Conservation (phyloP, 2,113 vertebrate species). For the Nyctereutes procyonoides region DNA sequence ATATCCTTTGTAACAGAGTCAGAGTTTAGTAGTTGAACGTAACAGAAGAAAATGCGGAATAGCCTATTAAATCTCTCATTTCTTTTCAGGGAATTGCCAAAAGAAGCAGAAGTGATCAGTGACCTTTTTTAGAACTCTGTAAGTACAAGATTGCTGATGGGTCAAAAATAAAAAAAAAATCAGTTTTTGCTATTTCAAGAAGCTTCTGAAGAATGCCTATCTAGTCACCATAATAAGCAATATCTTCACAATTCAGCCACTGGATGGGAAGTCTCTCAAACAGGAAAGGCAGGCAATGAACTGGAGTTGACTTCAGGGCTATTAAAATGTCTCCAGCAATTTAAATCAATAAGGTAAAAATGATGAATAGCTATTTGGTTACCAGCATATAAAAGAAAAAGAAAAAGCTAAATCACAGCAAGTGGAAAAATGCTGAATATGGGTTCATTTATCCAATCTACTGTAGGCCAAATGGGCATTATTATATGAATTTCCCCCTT, state of each 20-base stretch:
- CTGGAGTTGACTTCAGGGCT: background rate
- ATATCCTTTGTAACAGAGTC: conserved; percentile 27
- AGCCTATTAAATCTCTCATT: background rate
- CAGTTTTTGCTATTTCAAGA: background rate
- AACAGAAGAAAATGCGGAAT: conserved; percentile 50
- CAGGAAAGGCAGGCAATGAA: background rate
- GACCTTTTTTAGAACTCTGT: background rate
- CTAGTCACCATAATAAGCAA: background rate
- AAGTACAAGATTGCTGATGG: background rate
- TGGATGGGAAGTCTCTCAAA: conserved; percentile 33
- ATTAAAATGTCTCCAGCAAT: background rate
- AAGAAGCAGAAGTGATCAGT: background rate
- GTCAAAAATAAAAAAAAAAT: conserved; percentile 6
- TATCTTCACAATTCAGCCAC: conserved; percentile 25
- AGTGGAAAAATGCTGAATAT: background rate
- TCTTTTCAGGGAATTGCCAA: conserved; percentile 2
- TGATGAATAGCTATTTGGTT: conserved; percentile 24
- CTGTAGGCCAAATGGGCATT: background rate
- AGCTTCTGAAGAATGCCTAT: background rate
- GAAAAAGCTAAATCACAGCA: background rate
- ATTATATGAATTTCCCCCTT: conserved; percentile 19
- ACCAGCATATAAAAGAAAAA: background rate
- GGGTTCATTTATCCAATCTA: background rate
- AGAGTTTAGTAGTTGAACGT: conserved; percentile 25
- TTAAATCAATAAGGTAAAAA: conserved; percentile 13